Evolutionary conservation across 2,113 vertebrate species (phyloP).

Genomic region (Talpa occidentalis): DNA sequence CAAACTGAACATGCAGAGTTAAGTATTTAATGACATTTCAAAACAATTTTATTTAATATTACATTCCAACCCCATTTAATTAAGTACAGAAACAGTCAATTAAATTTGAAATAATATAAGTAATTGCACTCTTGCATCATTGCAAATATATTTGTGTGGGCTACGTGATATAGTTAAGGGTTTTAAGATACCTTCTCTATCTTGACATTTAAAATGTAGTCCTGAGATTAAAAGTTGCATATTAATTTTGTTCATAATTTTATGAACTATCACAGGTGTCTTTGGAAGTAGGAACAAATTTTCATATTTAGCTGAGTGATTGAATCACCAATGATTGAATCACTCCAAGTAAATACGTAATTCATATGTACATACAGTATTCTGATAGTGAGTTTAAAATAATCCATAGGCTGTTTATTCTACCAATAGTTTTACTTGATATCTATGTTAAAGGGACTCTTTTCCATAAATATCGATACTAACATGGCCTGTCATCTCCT

Average conservation of each 20-base stretch:
- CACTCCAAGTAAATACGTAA: neutral
- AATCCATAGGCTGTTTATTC: neutral
- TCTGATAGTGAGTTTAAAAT: neutral
- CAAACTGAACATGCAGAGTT: constrained; percentile 48
- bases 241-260: constrained; percentile 71
- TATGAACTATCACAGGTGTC: constrained; percentile 27
- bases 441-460: neutral
- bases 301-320: constrained; percentile 16
- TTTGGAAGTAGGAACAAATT: constrained; percentile 14
- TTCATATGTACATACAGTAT: neutral
- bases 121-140: constrained; percentile 67
- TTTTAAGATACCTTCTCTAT: constrained; percentile 72
- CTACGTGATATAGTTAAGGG: constrained; percentile 71
- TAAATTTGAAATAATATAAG: constrained; percentile 81
- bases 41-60: constrained; percentile 80
- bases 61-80: constrained; percentile 80
- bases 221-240: constrained; percentile 64
- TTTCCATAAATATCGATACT: neutral
- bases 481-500: neutral
- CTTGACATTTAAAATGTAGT: constrained; percentile 77
- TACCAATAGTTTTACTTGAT: neutral
- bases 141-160: constrained; percentile 70
- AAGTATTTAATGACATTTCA: constrained; percentile 76
- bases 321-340: neutral
- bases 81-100: constrained; percentile 81